Conservation (phyloP, 1,140 invertebrate species). For the Bombus confusus region DNA sequence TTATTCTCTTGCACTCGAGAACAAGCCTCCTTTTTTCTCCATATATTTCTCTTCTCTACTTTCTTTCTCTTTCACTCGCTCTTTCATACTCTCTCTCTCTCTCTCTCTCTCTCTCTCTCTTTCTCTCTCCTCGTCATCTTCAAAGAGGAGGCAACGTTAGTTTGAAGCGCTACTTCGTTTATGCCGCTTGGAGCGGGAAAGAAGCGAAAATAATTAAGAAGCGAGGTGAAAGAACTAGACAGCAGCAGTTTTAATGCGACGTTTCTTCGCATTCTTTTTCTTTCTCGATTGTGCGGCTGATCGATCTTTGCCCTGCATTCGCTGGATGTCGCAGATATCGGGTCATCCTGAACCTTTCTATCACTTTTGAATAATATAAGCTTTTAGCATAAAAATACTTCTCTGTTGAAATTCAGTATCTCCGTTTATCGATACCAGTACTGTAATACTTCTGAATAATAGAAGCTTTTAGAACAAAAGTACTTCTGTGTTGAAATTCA, state of each 20-base stretch:
- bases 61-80: neutral
- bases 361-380: neutral
- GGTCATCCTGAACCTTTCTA: neutral
- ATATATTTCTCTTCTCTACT: neutral
- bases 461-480: neutral
- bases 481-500: too few relatives aligned
- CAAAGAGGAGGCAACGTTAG: conserved; percentile 15
- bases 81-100: neutral
- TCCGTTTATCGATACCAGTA: too few relatives aligned
- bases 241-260: neutral
- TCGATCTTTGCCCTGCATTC: neutral
- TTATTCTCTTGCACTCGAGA: neutral
- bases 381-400: neutral
- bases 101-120: neutral
- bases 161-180: conserved; percentile 37
- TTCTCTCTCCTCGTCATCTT: neutral
- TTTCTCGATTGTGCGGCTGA: neutral
- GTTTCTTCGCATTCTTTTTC: neutral
- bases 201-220: conserved; percentile 50
- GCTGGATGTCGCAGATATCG: neutral
- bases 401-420: too few relatives aligned
- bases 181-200: conserved; percentile 21
- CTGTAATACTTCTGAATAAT: neutral
- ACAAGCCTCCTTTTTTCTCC: neutral
- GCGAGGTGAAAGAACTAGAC: conserved; percentile 21